Conservation (phyloP, 2,113 vertebrate genomes). For the Oncorhynchus keta region DNA sequence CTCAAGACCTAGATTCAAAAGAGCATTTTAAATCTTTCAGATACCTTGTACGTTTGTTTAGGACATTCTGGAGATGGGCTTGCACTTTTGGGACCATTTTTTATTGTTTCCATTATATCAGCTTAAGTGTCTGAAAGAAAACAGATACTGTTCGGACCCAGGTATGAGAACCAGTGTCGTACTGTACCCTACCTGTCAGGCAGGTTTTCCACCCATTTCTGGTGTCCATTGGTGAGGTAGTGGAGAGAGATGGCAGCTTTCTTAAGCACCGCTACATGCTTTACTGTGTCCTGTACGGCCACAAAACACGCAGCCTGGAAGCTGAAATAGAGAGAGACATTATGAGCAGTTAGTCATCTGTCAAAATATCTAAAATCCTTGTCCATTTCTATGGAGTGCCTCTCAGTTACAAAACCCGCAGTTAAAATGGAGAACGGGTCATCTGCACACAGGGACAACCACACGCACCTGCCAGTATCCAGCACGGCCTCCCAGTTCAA, state of each 20-base stretch:
- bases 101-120: no score
- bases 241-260: conserved; percentile 83
- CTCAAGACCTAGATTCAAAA: no score
- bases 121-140: no score
- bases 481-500: conserved; percentile 92
- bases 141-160: no score
- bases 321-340: conserved; percentile 62
- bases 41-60: no score
- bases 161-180: no score
- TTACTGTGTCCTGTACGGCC: conserved; percentile 81
- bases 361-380: neutral
- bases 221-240: conserved; percentile 91
- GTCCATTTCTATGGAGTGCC: neutral
- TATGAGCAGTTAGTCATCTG: conserved; percentile 8
- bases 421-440: neutral
- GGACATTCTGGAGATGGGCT: no score
- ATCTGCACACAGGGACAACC: neutral
- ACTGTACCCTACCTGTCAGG: conserved; percentile 81
- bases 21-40: no score
- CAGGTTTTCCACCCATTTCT: conserved; percentile 91
- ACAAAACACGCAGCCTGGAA: conserved; percentile 85
- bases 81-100: no score
- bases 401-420: neutral
- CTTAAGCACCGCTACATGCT: conserved; percentile 85
- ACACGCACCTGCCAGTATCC: conserved; percentile 85